These are phyloP conservation scores for Malthinus flaveolus DNA, from an alignment of 2,888 invertebrate genomes.

Conservation along the genomic window DNA sequence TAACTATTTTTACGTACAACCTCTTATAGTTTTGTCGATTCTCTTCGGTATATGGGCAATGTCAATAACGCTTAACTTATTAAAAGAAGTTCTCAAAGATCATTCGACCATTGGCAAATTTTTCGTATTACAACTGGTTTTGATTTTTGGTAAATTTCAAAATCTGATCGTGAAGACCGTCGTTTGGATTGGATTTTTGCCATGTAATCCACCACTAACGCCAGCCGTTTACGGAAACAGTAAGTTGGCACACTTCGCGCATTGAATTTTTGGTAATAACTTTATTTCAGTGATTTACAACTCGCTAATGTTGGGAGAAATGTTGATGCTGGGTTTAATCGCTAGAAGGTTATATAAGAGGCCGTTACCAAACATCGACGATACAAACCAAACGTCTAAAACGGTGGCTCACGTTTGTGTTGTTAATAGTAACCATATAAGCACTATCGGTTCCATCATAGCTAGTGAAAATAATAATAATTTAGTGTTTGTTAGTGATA, in stretches of 20 bases:
- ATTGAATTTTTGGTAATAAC: slow-evolving; percentile 24
- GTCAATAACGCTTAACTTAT: slow-evolving; percentile 63
- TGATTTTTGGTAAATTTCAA: slow-evolving; percentile 71
- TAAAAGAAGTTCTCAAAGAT: slow-evolving; percentile 54
- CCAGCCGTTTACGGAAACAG: slow-evolving; percentile 68
- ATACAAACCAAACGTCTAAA: neutral
- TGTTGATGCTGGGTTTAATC: slow-evolving; percentile 66
- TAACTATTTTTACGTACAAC: slow-evolving; percentile 66
- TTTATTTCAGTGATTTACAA: slow-evolving; percentile 68
- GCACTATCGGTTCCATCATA: slow-evolving; percentile 32
- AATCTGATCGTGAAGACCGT: slow-evolving; percentile 62
- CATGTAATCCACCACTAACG: slow-evolving; percentile 67
- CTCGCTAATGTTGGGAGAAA: slow-evolving; percentile 67
- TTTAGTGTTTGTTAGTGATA: slow-evolving; percentile 6
- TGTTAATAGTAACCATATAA: slow-evolving; percentile 29
- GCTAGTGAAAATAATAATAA: slow-evolving; percentile 31
- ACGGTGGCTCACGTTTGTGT: slow-evolving; percentile 24
- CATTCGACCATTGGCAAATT: slow-evolving; percentile 58
- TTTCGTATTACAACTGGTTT: slow-evolving; percentile 65
- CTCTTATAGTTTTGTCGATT: slow-evolving; percentile 66
- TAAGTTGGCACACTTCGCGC: slow-evolving; percentile 53
- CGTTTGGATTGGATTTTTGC: slow-evolving; percentile 60
- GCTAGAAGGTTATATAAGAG: slow-evolving; percentile 66
- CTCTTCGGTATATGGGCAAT: slow-evolving; percentile 71
- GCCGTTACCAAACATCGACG: slow-evolving; percentile 46